Conservation (phyloP, 2,797 vertebrate genomes). For the Poecilia wingei region DNA sequence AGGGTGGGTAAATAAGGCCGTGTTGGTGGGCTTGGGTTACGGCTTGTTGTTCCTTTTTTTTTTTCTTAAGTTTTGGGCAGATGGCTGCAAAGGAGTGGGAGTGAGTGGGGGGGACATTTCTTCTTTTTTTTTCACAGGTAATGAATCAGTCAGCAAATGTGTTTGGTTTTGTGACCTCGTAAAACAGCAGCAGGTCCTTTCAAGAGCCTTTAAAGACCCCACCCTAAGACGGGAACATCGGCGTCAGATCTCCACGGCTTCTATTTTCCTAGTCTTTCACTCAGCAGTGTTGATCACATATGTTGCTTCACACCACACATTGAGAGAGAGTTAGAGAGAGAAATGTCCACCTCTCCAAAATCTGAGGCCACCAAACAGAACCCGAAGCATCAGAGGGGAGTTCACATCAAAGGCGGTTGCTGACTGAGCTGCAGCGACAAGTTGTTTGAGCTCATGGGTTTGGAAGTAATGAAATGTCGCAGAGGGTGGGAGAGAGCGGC, state of each 20-base stretch:
- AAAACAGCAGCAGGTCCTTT: slow-evolving; percentile 67
- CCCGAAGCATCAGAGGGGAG: slow-evolving; percentile 59
- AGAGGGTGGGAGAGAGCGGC: slow-evolving; percentile 68
- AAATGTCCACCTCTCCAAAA: slow-evolving; percentile 26
- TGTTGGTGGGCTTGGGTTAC: slow-evolving; percentile 78
- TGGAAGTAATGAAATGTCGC: slow-evolving; percentile 79
- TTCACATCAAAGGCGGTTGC: slow-evolving; percentile 77
- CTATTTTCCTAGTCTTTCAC: neutral
- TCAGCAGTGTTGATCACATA: neutral
- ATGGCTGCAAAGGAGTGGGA: slow-evolving; percentile 39
- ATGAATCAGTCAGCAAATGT: slow-evolving; percentile 78
- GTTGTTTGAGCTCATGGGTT: slow-evolving; percentile 80
- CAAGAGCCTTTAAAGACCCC: slow-evolving; percentile 58
- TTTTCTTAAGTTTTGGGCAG: slow-evolving; percentile 54
- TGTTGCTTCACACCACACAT: slow-evolving; percentile 19
- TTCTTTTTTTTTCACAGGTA: slow-evolving; percentile 74
- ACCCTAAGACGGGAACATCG: slow-evolving; percentile 35
- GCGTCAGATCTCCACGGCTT: slow-evolving; percentile 31
- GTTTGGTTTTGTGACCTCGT: slow-evolving; percentile 71
- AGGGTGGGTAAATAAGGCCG: slow-evolving; percentile 71
- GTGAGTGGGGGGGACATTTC: slow-evolving; percentile 42
- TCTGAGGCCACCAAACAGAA: slow-evolving; percentile 74
- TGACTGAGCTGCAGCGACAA: slow-evolving; percentile 78
- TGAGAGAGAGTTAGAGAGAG: slow-evolving; percentile 8
- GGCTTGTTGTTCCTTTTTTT: slow-evolving; percentile 40